phyloP scores from a whole-genome alignment of 2,888 invertebrate genomes.

The Trichacis sp. region DNA sequence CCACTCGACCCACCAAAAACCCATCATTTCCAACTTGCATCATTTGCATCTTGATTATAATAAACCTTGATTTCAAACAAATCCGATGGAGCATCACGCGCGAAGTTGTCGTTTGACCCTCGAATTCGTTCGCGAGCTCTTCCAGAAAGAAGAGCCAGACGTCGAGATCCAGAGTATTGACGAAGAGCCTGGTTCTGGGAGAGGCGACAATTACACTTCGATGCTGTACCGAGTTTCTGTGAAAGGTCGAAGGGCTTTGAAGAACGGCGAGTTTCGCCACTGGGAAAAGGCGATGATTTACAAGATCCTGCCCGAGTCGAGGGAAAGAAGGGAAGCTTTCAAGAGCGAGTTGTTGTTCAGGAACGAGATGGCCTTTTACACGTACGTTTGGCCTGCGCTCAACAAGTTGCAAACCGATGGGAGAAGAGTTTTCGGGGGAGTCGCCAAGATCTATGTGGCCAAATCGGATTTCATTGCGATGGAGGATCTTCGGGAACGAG shows the following conservation, averaged over 20 bases:
- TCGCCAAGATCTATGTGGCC: conserved; percentile 64
- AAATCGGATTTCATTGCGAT: conserved; percentile 68
- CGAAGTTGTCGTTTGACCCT: conserved; percentile 47
- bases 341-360: conserved; percentile 79
- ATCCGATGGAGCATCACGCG: conserved; percentile 41
- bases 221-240: conserved; percentile 77
- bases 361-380: conserved; percentile 81
- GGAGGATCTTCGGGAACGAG: conserved; percentile 68
- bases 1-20: too few relatives aligned
- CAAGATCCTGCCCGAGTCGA: conserved; percentile 78
- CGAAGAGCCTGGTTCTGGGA: conserved; percentile 78
- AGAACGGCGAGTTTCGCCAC: conserved; percentile 69
- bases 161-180: conserved; percentile 64
- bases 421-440: conserved; percentile 57
- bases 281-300: conserved; percentile 79
- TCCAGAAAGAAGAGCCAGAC: conserved; percentile 56
- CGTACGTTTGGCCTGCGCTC: conserved; percentile 78
- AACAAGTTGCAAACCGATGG: conserved; percentile 71
- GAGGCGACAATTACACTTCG: conserved; percentile 82
- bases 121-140: conserved; percentile 59
- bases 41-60: too few relatives aligned
- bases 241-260: conserved; percentile 70
- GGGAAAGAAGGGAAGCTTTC: conserved; percentile 75
- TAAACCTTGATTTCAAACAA: too few relatives aligned
- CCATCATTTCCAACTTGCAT: too few relatives aligned